Conservation (phyloP, 2,888 invertebrate species). For the Chouioia cunea region DNA sequence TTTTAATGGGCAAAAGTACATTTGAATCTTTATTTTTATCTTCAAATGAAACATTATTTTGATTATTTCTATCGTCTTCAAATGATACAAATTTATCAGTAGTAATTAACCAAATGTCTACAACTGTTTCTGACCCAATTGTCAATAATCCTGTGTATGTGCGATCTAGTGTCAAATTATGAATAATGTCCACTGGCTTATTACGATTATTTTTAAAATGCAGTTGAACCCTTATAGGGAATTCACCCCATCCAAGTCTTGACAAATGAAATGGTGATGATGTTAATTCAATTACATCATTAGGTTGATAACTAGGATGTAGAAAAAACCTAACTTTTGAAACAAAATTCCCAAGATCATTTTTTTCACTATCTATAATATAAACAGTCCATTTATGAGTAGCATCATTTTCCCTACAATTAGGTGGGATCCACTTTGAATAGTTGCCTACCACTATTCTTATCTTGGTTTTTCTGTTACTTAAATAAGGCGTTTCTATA, state of each 20-base stretch:
- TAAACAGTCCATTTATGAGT: constrained; percentile 94
- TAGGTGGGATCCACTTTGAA: constrained; percentile 83
- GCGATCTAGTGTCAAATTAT: constrained; percentile 84
- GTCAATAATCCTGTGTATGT: constrained; percentile 88
- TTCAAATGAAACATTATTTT: not conserved
- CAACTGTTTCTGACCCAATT: constrained; percentile 83
- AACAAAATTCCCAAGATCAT: constrained; percentile 75
- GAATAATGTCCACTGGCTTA: constrained; percentile 83
- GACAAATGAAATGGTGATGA: constrained; percentile 87
- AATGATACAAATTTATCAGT: not conserved
- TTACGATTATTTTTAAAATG: constrained; percentile 82
- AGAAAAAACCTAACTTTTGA: constrained; percentile 83
- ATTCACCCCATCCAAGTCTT: constrained; percentile 93
- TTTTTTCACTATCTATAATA: constrained; percentile 78
- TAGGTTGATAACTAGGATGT: constrained; percentile 89
- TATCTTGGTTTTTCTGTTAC: constrained; percentile 50
- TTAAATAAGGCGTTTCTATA: not conserved
- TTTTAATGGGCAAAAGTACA: not conserved
- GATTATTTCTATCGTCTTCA: not conserved
- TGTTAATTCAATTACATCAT: constrained; percentile 85
- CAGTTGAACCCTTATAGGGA: constrained; percentile 84
- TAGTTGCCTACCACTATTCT: constrained; percentile 78
- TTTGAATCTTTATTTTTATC: not conserved
- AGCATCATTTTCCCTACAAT: constrained; percentile 77
- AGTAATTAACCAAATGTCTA: constrained; percentile 75